Conservation (phyloP, 2,113 vertebrate genomes). For the Engraulis encrasicolus region DNA sequence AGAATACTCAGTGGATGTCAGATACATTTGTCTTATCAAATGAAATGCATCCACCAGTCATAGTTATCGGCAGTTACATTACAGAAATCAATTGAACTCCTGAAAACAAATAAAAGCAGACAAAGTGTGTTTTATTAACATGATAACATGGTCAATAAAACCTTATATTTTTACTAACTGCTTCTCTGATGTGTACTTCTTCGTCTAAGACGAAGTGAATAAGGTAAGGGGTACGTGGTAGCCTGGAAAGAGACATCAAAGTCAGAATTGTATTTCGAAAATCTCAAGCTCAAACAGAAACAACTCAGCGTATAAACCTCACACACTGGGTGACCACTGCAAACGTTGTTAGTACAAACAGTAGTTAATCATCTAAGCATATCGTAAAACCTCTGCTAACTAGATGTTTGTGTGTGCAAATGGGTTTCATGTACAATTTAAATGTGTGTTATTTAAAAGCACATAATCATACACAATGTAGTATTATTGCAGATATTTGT, state of each 20-base stretch:
- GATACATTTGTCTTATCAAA: neutral
- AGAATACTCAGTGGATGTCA: neutral
- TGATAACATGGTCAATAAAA: neutral
- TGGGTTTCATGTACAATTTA: too few relatives aligned
- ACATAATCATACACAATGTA: too few relatives aligned
- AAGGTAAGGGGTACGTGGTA: neutral
- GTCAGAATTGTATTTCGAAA: too few relatives aligned
- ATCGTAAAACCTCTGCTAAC: neutral
- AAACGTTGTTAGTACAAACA: neutral
- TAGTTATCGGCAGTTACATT: too few relatives aligned
- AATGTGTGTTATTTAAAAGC: too few relatives aligned
- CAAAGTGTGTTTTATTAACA: neutral
- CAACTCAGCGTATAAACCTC: neutral
- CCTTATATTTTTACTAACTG: neutral
- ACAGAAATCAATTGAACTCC: too few relatives aligned
- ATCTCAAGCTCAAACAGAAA: neutral
- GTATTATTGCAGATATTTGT: too few relatives aligned
- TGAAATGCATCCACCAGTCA: too few relatives aligned
- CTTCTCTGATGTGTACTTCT: neutral
- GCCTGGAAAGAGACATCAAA: neutral
- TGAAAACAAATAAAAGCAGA: too few relatives aligned
- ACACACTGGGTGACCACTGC: neutral
- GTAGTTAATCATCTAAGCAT: neutral
- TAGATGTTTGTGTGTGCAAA: conserved; percentile 21
- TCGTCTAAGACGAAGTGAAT: neutral